These are phyloP conservation scores for Wasmannia auropunctata DNA, from an alignment of 1,140 invertebrate species.

Conservation along the genomic window DNA sequence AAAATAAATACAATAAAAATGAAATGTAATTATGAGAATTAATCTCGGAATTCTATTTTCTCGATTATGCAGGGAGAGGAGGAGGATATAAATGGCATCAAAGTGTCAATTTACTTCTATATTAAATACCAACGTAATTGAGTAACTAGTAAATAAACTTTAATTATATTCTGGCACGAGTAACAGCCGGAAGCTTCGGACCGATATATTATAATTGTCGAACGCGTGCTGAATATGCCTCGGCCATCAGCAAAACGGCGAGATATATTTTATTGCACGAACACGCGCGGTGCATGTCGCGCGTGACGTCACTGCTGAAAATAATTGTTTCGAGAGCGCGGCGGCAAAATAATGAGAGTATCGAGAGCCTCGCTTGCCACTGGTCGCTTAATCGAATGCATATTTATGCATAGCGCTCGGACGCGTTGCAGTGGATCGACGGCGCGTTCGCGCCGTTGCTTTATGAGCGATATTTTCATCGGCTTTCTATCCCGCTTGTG, in stretches of 20 bases:
- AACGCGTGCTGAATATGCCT: neutral
- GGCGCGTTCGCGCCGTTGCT: slow-evolving; percentile 22
- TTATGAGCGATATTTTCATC: slow-evolving; percentile 56
- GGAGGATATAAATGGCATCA: neutral
- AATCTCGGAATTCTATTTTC: neutral
- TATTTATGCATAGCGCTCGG: slow-evolving; percentile 55
- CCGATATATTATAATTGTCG: slow-evolving; percentile 32
- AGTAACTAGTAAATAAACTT: neutral
- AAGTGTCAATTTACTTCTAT: neutral
- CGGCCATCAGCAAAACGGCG: neutral
- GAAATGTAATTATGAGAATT: neutral
- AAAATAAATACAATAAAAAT: neutral
- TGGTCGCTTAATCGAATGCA: slow-evolving; percentile 58
- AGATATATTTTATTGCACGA: slow-evolving; percentile 2
- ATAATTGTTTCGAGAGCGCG: slow-evolving; percentile 37
- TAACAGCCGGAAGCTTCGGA: neutral
- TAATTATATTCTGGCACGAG: slow-evolving; percentile 20
- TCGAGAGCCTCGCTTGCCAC: slow-evolving; percentile 14
- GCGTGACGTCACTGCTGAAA: slow-evolving; percentile 14
- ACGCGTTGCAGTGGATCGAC: slow-evolving; percentile 36
- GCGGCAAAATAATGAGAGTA: slow-evolving; percentile 33
- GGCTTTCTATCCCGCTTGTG: slow-evolving; percentile 25
- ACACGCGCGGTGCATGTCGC: neutral
- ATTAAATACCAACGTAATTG: slow-evolving; percentile 14
- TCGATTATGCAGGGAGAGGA: neutral